Base-by-base conservation (phyloP, 2,113 vertebrate genomes). In the Callocephalon fimbriatum region DNA sequence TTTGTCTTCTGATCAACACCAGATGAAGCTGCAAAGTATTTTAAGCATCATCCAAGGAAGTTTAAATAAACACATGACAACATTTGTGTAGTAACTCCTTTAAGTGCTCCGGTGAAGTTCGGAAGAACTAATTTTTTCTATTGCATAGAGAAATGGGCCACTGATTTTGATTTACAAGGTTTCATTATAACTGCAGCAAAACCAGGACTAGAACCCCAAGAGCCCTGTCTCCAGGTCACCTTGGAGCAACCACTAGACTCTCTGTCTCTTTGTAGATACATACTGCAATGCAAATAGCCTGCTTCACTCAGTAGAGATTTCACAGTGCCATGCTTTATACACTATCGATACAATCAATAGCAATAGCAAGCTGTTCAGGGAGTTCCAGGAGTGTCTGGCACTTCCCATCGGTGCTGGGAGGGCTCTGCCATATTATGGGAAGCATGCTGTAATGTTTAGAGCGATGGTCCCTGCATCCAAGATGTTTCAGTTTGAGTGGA, bases 101-200 rank as follows among this genome's bases (percentile, higher is more conserved):
- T 40, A 93, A 93, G 53, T 40, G 51, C 29, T 76, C 42, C 47
- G 6, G 35, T 72, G 70, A 65, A 53, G 65, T 92, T 26, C 0
- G 5, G 37, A 81, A 71, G 27, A 54, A 61, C 58, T 61, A 4
- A 7, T 80, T 91, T 91, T 94, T 89, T 48, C 38, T 78, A 12
- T 63, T 91, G 70, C 48, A 2, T 42, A 27, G 91, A 20, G 84
- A 94, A 96, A 82, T 81, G 83, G 88, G 91, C 68, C 88, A 47
- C n/a, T 72, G 83, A 21, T 89, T 81, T 78, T 90, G 76, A 92
- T 92, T 95, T 95, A 75, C 51, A 65, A 61, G 73, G 73, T 71
- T 96, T 96, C 77, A 82, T 95, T 96, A 93, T 42, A 93, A 65
- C 80, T 89, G 83, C 86, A 84, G 79, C 56, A 72, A 93, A 97